Evolutionary conservation across 2,113 vertebrate species (phyloP).

Genomic region (Chaetodon trifascialis): DNA sequence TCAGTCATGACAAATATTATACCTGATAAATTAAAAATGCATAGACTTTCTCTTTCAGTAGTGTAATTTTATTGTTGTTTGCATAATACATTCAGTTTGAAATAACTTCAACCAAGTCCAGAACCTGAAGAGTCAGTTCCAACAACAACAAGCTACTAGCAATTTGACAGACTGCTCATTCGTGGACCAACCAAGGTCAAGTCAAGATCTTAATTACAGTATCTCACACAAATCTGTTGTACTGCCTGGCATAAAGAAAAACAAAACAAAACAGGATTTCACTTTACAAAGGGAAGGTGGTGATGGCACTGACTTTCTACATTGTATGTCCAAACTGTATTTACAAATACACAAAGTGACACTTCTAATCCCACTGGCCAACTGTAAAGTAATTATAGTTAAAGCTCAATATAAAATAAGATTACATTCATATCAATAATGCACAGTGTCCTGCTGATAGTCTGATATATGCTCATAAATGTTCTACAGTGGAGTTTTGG

Average conservation of each 20-base stretch:
- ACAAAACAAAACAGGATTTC: constrained; percentile 8
- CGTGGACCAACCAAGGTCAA: constrained; percentile 19
- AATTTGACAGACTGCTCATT: constrained; percentile 40
- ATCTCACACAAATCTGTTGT: constrained; percentile 40
- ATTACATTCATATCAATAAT: constrained; percentile 42
- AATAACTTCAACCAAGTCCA: constrained; percentile 74
- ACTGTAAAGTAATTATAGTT: constrained; percentile 25
- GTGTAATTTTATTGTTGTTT: constrained; percentile 80
- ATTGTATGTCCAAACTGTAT: constrained; percentile 45
- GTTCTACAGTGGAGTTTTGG: neutral
- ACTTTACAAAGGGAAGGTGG: constrained; percentile 54
- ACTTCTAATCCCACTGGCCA: constrained; percentile 26
- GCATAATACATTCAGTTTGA: constrained; percentile 85
- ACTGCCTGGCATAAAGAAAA: constrained; percentile 46
- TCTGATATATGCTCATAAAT: constrained; percentile 28
- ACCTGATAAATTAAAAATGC: neutral
- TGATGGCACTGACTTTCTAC: constrained; percentile 53
- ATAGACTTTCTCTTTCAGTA: constrained; percentile 35
- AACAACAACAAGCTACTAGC: constrained; percentile 46
- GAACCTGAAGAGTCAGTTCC: constrained; percentile 65
- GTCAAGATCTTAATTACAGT: constrained; percentile 14
- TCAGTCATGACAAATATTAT: neutral
- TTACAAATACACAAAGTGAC: constrained; percentile 58
- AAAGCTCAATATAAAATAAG: constrained; percentile 39
- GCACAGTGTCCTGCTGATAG: constrained; percentile 11